Evolutionary conservation across 2,797 vertebrate species (phyloP).

Genomic region (Cynodonichthys magdalenae): DNA sequence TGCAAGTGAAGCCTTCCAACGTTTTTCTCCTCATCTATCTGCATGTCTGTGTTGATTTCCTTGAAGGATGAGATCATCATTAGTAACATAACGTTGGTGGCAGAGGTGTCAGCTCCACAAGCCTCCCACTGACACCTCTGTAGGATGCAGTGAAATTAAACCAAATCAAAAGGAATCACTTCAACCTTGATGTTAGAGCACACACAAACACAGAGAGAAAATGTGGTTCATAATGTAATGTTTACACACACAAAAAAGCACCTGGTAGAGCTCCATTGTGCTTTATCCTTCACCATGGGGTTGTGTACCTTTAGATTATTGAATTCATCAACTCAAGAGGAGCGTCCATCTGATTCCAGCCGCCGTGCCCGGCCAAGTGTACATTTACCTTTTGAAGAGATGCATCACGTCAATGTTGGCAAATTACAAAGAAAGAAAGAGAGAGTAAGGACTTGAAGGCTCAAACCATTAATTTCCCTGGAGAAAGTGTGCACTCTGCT

Average conservation of each 20-base stretch:
- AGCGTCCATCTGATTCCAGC: slow-evolving; percentile 31
- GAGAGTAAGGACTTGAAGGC: slow-evolving; percentile 69
- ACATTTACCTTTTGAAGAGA: slow-evolving; percentile 66
- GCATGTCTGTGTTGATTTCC: slow-evolving; percentile 62
- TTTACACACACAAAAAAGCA: slow-evolving; percentile 10
- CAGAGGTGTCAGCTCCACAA: slow-evolving; percentile 47
- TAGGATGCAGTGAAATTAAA: slow-evolving; percentile 43
- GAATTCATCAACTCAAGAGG: slow-evolving; percentile 34
- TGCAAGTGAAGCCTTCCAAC: slow-evolving; percentile 62
- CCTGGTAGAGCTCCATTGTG: slow-evolving; percentile 18
- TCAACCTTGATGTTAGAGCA: not conserved
- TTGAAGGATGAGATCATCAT: slow-evolving; percentile 68
- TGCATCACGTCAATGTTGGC: slow-evolving; percentile 71
- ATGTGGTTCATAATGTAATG: slow-evolving; percentile 26
- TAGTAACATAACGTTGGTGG: slow-evolving; percentile 64
- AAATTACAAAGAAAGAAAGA: slow-evolving; percentile 69
- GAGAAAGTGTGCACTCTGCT: slow-evolving; percentile 72
- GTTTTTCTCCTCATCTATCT: slow-evolving; percentile 66
- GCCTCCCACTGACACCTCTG: slow-evolving; percentile 55
- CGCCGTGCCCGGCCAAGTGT: slow-evolving; percentile 17
- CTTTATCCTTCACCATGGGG: slow-evolving; percentile 10
- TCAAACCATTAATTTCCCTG: slow-evolving; percentile 83
- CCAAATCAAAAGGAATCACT: slow-evolving; percentile 51
- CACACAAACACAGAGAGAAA: not conserved
- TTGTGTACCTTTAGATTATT: slow-evolving; percentile 13